Evolutionary conservation across 2,113 vertebrate species (phyloP).

Genomic region (Oncorhynchus clarkii): DNA sequence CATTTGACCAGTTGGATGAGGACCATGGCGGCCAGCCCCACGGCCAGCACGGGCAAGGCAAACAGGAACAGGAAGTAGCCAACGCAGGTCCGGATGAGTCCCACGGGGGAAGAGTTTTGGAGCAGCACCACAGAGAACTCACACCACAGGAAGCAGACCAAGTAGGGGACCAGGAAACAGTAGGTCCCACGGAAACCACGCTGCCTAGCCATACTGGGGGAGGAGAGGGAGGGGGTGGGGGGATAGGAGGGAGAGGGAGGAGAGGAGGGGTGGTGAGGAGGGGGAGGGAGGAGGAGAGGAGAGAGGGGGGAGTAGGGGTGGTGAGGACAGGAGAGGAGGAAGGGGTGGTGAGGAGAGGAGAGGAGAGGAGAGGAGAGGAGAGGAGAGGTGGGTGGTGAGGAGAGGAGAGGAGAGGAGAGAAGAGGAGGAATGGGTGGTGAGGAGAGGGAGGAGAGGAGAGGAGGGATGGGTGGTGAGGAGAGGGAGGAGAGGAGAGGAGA

Average conservation of each 20-base stretch:
- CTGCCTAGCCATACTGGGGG: slow-evolving; percentile 82
- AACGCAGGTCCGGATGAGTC: slow-evolving; percentile 88
- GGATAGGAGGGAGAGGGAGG: background rate
- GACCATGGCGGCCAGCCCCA: slow-evolving; percentile 81
- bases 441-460: too few relatives aligned
- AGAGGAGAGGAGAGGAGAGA: too few relatives aligned
- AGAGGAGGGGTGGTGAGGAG: background rate
- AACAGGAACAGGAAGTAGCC: slow-evolving; percentile 95
- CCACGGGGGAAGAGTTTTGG: slow-evolving; percentile 81
- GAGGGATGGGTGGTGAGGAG: too few relatives aligned
- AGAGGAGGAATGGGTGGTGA: too few relatives aligned
- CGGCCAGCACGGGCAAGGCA: slow-evolving; percentile 82
- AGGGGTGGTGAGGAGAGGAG: too few relatives aligned
- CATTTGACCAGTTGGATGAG: slow-evolving; percentile 85
- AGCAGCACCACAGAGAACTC: slow-evolving; percentile 89
- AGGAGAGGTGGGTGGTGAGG: too few relatives aligned
- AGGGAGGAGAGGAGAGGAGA: too few relatives aligned
- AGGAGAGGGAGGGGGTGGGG: background rate
- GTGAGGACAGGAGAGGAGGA: background rate
- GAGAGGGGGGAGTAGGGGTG: background rate
- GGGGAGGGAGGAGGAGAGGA: background rate
- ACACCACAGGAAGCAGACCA: slow-evolving; percentile 99
- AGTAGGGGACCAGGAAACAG: slow-evolving; percentile 91
- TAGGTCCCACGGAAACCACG: slow-evolving; percentile 89
- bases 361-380: too few relatives aligned